Evolutionary conservation across 2,113 vertebrate genomes (phyloP).

Genomic region (Odontophorus gujanensis): DNA sequence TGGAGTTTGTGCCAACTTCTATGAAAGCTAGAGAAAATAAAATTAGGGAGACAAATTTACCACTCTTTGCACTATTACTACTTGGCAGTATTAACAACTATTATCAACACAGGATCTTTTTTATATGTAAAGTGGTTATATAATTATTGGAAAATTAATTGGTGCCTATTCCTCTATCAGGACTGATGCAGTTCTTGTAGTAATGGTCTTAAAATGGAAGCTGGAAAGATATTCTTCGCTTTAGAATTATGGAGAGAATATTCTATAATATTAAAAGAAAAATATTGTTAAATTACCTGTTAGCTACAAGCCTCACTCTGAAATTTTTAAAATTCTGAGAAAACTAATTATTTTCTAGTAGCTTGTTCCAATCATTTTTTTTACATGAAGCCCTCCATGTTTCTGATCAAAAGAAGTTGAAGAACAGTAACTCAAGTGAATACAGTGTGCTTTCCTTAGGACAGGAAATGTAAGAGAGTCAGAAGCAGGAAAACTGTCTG

Average conservation of each 20-base stretch:
- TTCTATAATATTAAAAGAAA: not conserved
- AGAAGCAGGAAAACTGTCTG: not conserved
- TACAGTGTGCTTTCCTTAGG: not conserved
- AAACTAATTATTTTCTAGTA: not conserved
- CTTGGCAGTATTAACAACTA: too few species aligned
- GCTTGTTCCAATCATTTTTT: not conserved
- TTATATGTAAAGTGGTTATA: not conserved
- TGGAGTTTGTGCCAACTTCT: not conserved
- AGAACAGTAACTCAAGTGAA: not conserved
- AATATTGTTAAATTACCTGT: not conserved
- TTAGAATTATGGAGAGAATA: not conserved
- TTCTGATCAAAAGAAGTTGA: not conserved
- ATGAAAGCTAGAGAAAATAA: not conserved
- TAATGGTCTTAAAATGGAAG: not conserved
- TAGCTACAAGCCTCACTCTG: not conserved
- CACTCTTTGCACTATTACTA: not conserved
- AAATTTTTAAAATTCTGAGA: not conserved
- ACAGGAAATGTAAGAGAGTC: not conserved
- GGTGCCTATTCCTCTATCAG: not conserved
- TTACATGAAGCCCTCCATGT: not conserved
- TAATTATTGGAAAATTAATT: not conserved
- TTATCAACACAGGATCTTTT: not conserved
- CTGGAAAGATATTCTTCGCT: not conserved
- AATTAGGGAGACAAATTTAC: not conserved
- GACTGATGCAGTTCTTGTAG: not conserved